These are phyloP conservation scores for Chiroxiphia lanceolata DNA, from an alignment of 2,797 vertebrate genomes.

Conservation along the genomic window DNA sequence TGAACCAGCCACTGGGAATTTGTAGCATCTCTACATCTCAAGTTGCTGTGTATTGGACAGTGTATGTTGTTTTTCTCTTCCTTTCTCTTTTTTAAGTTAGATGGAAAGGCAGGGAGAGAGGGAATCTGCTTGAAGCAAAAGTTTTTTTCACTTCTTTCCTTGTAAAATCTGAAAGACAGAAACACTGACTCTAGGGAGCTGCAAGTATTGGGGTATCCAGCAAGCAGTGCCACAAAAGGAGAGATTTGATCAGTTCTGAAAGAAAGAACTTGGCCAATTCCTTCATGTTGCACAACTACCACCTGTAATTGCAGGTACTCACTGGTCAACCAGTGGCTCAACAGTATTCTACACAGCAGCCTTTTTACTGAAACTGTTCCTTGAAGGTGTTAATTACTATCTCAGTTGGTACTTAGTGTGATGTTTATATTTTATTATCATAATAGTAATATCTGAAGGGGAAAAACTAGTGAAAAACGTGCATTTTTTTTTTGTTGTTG, in stretches of 20 bases:
- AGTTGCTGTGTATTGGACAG: neutral
- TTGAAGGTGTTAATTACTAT: neutral
- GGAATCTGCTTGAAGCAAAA: neutral
- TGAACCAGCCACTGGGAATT: conserved; percentile 31
- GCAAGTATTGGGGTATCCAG: neutral
- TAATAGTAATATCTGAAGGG: neutral
- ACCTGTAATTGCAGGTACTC: neutral
- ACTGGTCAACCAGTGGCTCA: neutral
- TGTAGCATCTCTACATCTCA: conserved; percentile 21
- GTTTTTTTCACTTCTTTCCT: neutral
- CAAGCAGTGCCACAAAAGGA: neutral
- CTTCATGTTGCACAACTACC: neutral
- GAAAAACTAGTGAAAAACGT: neutral
- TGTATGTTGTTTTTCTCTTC: neutral
- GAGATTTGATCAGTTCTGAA: neutral
- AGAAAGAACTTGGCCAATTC: neutral
- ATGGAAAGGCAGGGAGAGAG: neutral
- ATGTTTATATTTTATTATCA: neutral
- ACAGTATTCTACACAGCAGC: neutral
- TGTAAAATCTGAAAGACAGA: neutral
- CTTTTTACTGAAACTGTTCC: neutral
- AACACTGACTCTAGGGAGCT: neutral
- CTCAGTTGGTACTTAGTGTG: neutral
- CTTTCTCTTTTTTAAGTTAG: neutral
- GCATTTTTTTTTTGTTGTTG: fast-evolving